Conservation (phyloP, 2,113 vertebrate species). For the Mus pahari region DNA sequence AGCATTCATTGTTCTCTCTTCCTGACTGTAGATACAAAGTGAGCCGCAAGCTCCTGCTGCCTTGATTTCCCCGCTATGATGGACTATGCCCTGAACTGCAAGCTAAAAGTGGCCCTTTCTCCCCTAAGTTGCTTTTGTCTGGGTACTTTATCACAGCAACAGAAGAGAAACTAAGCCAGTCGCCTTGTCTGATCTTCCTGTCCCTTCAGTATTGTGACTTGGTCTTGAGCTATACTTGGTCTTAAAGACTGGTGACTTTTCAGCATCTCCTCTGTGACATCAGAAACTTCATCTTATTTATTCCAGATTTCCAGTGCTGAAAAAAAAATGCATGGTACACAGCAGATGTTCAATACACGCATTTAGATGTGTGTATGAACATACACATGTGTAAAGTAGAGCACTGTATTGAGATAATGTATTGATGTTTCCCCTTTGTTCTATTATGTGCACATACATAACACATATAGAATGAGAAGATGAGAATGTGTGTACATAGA, state of each 20-base stretch:
- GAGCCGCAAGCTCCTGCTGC: background rate
- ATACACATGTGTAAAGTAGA: background rate
- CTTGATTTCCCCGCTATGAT: background rate
- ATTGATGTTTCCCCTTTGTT: too few species aligned
- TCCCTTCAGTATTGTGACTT: background rate
- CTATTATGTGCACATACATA: background rate
- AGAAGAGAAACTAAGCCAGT: background rate
- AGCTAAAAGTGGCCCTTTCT: background rate
- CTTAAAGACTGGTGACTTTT: background rate
- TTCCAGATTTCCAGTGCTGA: background rate
- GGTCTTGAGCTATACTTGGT: background rate
- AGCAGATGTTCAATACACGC: background rate
- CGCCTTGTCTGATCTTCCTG: background rate
- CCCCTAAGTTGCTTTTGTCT: background rate
- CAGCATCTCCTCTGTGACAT: background rate
- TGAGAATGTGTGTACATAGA: background rate
- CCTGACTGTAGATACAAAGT: background rate
- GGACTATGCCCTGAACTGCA: background rate
- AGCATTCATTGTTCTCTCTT: too few species aligned
- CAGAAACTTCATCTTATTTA: background rate
- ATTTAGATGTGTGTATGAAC: background rate
- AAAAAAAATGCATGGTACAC: background rate
- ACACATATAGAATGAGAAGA: background rate
- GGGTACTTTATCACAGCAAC: background rate
- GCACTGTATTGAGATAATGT: background rate